Percentiles rank a stretch among this genome's conserved stretches.
phyloP scores from a whole-genome alignment of 2,888 invertebrate genomes.

The Anarsia innoxiella region DNA sequence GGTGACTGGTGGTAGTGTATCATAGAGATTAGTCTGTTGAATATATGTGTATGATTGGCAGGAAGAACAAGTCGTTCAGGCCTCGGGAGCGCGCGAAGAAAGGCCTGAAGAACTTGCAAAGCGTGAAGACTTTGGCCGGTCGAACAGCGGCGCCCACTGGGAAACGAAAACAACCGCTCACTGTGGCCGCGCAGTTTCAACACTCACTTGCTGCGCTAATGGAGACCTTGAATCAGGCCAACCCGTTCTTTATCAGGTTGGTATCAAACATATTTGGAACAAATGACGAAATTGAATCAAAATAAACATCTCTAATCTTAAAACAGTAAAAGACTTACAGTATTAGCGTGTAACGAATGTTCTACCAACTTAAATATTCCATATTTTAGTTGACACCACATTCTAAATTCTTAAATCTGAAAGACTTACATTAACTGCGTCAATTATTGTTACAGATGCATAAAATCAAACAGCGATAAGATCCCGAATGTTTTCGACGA shows the following conservation, averaged over 20 bases:
- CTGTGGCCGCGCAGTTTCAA: constrained; percentile 96
- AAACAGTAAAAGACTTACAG: no score
- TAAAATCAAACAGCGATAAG: constrained; percentile 96
- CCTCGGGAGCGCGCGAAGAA: constrained; percentile 90
- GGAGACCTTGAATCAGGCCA: constrained; percentile 91
- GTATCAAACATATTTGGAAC: background rate
- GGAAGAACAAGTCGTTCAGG: constrained; percentile 94
- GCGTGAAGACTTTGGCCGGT: constrained; percentile 92
- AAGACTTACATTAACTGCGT: no score
- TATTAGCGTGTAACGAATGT: no score
- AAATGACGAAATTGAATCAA: background rate
- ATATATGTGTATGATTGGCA: constrained; percentile 45
- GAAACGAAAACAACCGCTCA: constrained; percentile 90
- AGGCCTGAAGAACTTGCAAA: constrained; percentile 91
- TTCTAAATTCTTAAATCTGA: no score
- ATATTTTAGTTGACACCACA: no score
- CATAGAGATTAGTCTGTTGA: background rate
- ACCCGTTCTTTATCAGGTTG: constrained; percentile 76
- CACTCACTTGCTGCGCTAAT: constrained; percentile 93
- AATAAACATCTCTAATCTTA: background rate
- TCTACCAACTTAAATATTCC: no score
- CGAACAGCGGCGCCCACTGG: constrained; percentile 78
- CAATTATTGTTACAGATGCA: no score
- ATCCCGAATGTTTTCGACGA: constrained; percentile 95
- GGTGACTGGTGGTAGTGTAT: constrained; percentile 16